These are phyloP conservation scores for Spilarctia lutea DNA, from an alignment of 2,888 invertebrate species.

Conservation along the genomic window DNA sequence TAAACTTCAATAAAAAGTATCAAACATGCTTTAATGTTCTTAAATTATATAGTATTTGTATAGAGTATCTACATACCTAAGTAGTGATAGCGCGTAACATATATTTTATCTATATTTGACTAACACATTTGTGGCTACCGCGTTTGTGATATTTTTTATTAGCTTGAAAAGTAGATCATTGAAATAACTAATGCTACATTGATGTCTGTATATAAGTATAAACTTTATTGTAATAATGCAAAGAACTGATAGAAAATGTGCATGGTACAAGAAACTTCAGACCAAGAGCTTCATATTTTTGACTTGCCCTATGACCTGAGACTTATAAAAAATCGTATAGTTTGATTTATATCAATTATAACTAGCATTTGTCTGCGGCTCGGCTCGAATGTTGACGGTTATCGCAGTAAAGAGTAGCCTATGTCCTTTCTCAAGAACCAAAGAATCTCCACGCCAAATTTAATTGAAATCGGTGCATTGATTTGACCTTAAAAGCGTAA, in stretches of 20 bases:
- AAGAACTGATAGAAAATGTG: not conserved
- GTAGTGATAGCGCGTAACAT: not conserved
- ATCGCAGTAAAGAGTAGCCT: too few relatives aligned
- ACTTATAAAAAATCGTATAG: too few relatives aligned
- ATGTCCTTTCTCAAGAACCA: too few relatives aligned
- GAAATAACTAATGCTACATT: not conserved
- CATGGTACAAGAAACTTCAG: too few relatives aligned
- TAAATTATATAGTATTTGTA: not conserved
- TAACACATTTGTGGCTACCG: not conserved
- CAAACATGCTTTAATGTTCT: not conserved
- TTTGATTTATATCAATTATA: too few relatives aligned
- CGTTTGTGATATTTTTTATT: not conserved
- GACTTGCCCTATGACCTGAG: too few relatives aligned
- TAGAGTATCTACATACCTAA: not conserved
- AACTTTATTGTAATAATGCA: not conserved
- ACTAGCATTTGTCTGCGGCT: too few relatives aligned
- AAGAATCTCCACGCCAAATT: too few relatives aligned
- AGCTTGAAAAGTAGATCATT: not conserved
- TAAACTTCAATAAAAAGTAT: not conserved
- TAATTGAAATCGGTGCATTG: too few relatives aligned
- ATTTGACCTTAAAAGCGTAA: too few relatives aligned
- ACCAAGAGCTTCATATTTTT: too few relatives aligned
- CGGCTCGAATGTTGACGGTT: too few relatives aligned
- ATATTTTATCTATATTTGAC: not conserved
- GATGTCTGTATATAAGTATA: not conserved